Evolutionary conservation across 2,113 vertebrate species (phyloP).

Genomic region (Tetraodon nigroviridis): DNA sequence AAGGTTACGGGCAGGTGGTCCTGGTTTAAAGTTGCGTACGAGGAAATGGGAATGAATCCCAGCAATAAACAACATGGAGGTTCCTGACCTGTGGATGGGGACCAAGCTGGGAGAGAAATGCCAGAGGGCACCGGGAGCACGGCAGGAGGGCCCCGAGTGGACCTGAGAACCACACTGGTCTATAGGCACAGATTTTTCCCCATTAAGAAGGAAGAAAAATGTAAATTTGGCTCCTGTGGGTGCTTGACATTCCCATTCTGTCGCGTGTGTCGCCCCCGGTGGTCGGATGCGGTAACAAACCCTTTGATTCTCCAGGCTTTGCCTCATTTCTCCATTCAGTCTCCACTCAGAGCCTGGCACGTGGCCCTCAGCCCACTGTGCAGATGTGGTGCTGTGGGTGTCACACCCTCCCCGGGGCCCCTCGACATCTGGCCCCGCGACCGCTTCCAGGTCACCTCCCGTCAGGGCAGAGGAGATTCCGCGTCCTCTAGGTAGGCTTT

Average conservation of each 20-base stretch:
- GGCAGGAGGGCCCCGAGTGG: neutral
- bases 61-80: neutral
- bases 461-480: slow-evolving; percentile 28
- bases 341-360: slow-evolving; percentile 38
- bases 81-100: slow-evolving; percentile 3
- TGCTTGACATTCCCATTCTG: too few relatives aligned
- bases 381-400: slow-evolving; percentile 17
- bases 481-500: slow-evolving; percentile 25
- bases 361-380: slow-evolving; percentile 40
- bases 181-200: too few relatives aligned
- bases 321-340: too few relatives aligned
- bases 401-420: slow-evolving; percentile 39
- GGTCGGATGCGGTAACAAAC: too few relatives aligned
- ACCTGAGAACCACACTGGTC: neutral
- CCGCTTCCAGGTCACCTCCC: slow-evolving; percentile 55
- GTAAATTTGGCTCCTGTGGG: too few relatives aligned
- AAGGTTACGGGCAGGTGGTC: slow-evolving; percentile 5
- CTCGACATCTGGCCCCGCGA: slow-evolving; percentile 58
- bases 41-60: slow-evolving; percentile 7
- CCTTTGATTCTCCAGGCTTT: too few relatives aligned
- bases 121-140: neutral
- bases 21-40: slow-evolving; percentile 18
- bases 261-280: too few relatives aligned
- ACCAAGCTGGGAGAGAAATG: slow-evolving; percentile 2
- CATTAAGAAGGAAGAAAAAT: too few relatives aligned